phyloP scores from a whole-genome alignment of 1,140 invertebrate genomes.

The Drosophila elegans region DNA sequence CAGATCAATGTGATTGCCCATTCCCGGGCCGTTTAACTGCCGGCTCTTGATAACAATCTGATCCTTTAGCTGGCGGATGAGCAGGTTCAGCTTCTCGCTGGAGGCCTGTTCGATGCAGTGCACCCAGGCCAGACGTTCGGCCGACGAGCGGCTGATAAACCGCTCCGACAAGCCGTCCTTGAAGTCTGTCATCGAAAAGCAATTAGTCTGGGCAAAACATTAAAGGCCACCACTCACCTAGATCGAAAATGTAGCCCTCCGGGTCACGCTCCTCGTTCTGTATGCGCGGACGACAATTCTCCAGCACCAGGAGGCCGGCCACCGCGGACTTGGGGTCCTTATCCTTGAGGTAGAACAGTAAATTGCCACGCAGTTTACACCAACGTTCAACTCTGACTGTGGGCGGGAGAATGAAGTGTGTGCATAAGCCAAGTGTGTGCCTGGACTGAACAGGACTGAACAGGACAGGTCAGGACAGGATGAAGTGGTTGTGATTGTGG shows the following conservation, averaged over 20 bases:
- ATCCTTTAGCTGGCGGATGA: constrained; percentile 89
- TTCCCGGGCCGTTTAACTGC: constrained; percentile 11
- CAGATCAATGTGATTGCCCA: constrained; percentile 78
- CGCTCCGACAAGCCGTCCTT: constrained; percentile 92
- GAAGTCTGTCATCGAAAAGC: constrained; percentile 87
- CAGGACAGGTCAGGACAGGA: too few relatives aligned
- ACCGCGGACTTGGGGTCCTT: constrained; percentile 95
- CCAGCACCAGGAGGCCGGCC: constrained; percentile 93
- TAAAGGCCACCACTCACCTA: constrained; percentile 86
- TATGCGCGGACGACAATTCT: constrained; percentile 90
- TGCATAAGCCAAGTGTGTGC: constrained; percentile 52
- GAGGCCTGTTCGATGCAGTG: constrained; percentile 93
- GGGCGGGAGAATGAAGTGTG: constrained; percentile 57
- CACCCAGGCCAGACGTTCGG: constrained; percentile 94
- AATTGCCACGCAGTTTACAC: constrained; percentile 96
- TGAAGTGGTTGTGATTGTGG: neutral
- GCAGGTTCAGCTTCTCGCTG: constrained; percentile 92
- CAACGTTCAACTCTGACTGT: constrained; percentile 93
- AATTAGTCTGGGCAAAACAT: neutral
- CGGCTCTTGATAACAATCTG: constrained; percentile 86
- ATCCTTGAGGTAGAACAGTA: constrained; percentile 97
- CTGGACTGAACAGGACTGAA: constrained; percentile 6
- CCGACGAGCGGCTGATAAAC: constrained; percentile 91
- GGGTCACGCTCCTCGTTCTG: constrained; percentile 86
- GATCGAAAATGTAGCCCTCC: constrained; percentile 87